A percentile compares a stretch with the other conserved stretches of the same genome.
Conservation (phyloP, 2,888 invertebrate species). For the Phortica magna region DNA sequence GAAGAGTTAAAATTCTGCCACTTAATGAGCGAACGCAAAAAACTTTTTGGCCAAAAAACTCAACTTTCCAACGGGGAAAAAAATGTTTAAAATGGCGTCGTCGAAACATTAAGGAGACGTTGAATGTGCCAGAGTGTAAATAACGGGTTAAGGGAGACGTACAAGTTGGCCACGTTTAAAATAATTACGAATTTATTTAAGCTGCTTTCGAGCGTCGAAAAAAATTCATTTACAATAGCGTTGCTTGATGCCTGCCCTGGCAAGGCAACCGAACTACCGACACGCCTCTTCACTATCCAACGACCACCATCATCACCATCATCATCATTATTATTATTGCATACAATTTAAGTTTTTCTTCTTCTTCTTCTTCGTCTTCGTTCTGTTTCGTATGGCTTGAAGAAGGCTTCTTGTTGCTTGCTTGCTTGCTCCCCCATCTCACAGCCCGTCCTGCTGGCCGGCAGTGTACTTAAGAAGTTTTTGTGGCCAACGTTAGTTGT, state of each 20-base stretch:
- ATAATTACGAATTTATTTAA: slow-evolving; percentile 71
- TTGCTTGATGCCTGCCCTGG: background rate
- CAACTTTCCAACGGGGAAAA: slow-evolving; percentile 49
- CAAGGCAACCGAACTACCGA: background rate
- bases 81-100: slow-evolving; percentile 35
- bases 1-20: slow-evolving; percentile 61
- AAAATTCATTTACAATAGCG: slow-evolving; percentile 62
- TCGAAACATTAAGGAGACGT: background rate
- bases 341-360: too few relatives aligned
- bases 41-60: slow-evolving; percentile 54
- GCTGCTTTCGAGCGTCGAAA: slow-evolving; percentile 62
- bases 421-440: background rate
- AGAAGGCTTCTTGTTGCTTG: background rate
- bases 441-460: slow-evolving; percentile 8
- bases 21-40: slow-evolving; percentile 67
- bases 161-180: slow-evolving; percentile 61
- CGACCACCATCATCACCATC: too few relatives aligned
- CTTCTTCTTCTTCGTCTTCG: too few relatives aligned
- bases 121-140: background rate
- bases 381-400: background rate
- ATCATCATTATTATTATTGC: too few relatives aligned
- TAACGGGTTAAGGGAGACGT: slow-evolving; percentile 36
- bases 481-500: background rate
- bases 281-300: too few relatives aligned
- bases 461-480: slow-evolving; percentile 14